Conservation (phyloP, 2,888 invertebrate genomes). For the Deilephila elpenor region DNA sequence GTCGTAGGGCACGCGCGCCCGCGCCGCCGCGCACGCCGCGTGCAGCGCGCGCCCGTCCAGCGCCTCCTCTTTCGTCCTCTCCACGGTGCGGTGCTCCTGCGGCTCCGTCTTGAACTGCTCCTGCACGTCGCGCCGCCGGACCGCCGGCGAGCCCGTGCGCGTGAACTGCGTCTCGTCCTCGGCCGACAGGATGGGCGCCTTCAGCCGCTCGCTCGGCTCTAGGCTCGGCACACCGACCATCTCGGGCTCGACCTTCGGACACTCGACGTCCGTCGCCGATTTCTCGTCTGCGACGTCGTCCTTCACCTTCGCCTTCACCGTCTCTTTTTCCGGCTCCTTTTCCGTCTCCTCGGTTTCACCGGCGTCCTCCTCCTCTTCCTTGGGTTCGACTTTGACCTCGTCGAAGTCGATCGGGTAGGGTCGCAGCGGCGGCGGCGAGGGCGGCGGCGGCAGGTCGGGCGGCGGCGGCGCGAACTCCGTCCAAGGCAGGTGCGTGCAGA, state of each 20-base stretch:
- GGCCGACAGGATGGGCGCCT: slow-evolving; percentile 60
- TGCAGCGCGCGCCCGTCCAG: slow-evolving; percentile 63
- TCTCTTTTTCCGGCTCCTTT: slow-evolving; percentile 34
- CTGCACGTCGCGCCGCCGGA: slow-evolving; percentile 37
- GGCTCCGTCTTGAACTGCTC: slow-evolving; percentile 39
- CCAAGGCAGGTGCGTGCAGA: slow-evolving; percentile 68
- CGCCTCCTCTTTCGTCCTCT: slow-evolving; percentile 67
- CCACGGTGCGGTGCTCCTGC: slow-evolving; percentile 72
- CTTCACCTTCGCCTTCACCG: slow-evolving; percentile 35
- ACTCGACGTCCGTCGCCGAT: background rate
- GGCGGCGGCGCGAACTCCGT: slow-evolving; percentile 73
- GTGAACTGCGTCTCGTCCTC: slow-evolving; percentile 58
- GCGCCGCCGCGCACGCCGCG: slow-evolving; percentile 50
- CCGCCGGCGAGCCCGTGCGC: slow-evolving; percentile 27
- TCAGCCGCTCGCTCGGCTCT: slow-evolving; percentile 71
- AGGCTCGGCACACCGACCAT: slow-evolving; percentile 52
- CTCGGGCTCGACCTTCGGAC: slow-evolving; percentile 37
- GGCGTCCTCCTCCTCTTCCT: slow-evolving; percentile 6
- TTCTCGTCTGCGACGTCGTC: background rate
- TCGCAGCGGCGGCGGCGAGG: slow-evolving; percentile 64
- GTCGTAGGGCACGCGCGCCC: slow-evolving; percentile 53
- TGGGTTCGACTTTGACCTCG: slow-evolving; percentile 35
- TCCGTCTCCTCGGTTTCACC: slow-evolving; percentile 12
- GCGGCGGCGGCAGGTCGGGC: slow-evolving; percentile 67
- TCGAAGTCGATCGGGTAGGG: slow-evolving; percentile 60